These are phyloP conservation scores for Napeogenes inachia DNA, from an alignment of 2,888 invertebrate genomes.

Conservation along the genomic window DNA sequence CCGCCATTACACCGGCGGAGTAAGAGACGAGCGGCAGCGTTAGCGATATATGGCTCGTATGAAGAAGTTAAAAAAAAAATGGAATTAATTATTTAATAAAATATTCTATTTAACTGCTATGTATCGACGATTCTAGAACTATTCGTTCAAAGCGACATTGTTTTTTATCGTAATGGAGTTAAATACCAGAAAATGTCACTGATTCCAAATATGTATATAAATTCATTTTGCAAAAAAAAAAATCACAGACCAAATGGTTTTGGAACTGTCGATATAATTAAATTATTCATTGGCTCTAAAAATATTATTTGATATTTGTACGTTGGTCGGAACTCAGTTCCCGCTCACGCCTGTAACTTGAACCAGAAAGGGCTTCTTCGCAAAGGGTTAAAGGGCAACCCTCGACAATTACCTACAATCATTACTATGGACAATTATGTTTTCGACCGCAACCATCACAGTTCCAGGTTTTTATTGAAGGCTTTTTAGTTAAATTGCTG, in stretches of 20 bases:
- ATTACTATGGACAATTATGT: constrained; percentile 73
- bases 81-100: too few relatives aligned
- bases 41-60: not conserved
- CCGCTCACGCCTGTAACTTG: constrained; percentile 34
- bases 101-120: too few relatives aligned
- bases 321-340: not conserved
- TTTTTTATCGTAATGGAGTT: too few relatives aligned
- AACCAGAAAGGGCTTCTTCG: constrained; percentile 48
- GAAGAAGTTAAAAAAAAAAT: too few relatives aligned
- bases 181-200: too few relatives aligned
- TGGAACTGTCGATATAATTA: too few relatives aligned
- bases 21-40: constrained; percentile 43
- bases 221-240: too few relatives aligned
- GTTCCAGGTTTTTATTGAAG: constrained; percentile 69
- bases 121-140: too few relatives aligned
- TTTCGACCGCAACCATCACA: constrained; percentile 63
- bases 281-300: too few relatives aligned
- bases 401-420: constrained; percentile 73
- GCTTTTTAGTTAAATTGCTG: constrained; percentile 72
- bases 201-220: too few relatives aligned
- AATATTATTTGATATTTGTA: not conserved
- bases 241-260: too few relatives aligned
- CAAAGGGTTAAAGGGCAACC: constrained; percentile 65
- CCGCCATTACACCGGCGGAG: constrained; percentile 54
- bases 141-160: too few relatives aligned